phyloP scores from a whole-genome alignment of 2,113 vertebrate species.

The Aviceda subcristata region DNA sequence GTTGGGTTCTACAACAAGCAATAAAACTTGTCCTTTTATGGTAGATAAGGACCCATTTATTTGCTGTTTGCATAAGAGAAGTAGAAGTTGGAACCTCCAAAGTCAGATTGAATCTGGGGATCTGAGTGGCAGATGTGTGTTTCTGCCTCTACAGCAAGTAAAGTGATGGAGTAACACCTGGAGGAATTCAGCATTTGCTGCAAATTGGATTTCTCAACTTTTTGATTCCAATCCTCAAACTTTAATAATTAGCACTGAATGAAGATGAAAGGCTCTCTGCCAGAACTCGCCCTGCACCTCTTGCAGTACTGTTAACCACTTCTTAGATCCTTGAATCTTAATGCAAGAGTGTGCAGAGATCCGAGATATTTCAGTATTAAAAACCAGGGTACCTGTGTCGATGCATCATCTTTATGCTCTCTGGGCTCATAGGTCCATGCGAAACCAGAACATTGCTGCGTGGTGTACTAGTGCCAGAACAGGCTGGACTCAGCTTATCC shows the following conservation, averaged over 20 bases:
- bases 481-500: slow-evolving; percentile 88
- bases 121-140: background rate
- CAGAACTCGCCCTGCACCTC: background rate
- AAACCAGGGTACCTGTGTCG: slow-evolving; percentile 82
- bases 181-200: background rate
- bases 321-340: background rate
- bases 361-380: background rate
- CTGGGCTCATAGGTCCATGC: slow-evolving; percentile 88
- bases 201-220: background rate
- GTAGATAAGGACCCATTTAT: background rate
- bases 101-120: background rate
- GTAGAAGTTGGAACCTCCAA: background rate
- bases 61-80: background rate
- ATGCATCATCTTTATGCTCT: slow-evolving; percentile 87
- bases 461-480: slow-evolving; percentile 82
- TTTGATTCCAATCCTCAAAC: background rate
- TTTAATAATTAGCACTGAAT: background rate
- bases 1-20: background rate
- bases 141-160: background rate
- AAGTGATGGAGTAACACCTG: background rate
- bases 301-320: background rate
- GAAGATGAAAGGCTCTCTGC: background rate
- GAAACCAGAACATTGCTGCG: slow-evolving; percentile 84
- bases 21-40: background rate
- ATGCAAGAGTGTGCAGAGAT: background rate